Base-by-base conservation (phyloP, 1,140 invertebrate genomes). In the Centruroides vittatus region DNA sequence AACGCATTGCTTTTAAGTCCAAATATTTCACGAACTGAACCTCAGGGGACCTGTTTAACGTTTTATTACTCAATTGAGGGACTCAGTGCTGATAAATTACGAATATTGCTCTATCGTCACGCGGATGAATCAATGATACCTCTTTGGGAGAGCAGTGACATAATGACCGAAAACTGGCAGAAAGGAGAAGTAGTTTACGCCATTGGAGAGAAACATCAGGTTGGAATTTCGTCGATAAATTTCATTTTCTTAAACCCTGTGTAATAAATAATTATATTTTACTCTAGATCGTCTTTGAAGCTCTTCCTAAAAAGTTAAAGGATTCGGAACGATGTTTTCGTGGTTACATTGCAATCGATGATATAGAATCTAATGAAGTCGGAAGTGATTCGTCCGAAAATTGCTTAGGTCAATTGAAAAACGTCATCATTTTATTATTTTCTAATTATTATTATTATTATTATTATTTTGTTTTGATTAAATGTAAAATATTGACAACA, bases 311-410 rank as follows among this genome's bases (percentile, higher is more conserved):
- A 35, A 77, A 81, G n/a, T 66, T 74, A 3, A 71, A 70, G 0
- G 79, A 82, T 64, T 73, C 79, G 5, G 80, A 75, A 56, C 71
- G 81, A 46, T 35, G 54, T 47, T 83, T 79, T 66, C 74, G 82
- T 47, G 83, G 83, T 3, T 82, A 79, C 67, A 77, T 83, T 7
- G 81, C 82, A 0, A 69, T 84, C 3, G 82, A 84, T 61, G 81
- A 83, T 62, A 73, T 84, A n/a, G 77, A 77, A 64, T 71, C 83
- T 23, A 77, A 67, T 9, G 35, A 11, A 41, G 41, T 41, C 8
- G 41, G 41, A 41, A 41, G 8, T 8, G 41, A 41, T 6, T 41
- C 41, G 41, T 8, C 41, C 8, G 41, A 41, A 8, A 41, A 41
- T 41, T 41, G 41, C 41, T 41, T 41, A 41, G 41, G 41, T 41